A percentile compares a stretch with the other conserved stretches of the same genome.
phyloP scores from a whole-genome alignment of 37 sponge, comb jelly and placozoan genomes.

The Ephydatia muelleri region DNA sequence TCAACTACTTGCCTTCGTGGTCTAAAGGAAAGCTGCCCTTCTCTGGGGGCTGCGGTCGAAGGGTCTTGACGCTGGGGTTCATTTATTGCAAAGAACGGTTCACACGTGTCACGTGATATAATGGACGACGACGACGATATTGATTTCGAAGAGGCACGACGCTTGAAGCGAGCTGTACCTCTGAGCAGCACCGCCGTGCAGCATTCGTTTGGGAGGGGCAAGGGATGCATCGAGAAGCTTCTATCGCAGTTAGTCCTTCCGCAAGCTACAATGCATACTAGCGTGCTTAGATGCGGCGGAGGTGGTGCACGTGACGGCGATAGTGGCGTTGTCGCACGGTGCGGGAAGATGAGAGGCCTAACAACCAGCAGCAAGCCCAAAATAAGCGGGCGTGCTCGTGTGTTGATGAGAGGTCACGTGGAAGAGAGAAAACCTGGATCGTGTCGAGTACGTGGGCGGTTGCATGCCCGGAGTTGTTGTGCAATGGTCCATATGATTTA shows the following conservation, averaged over 20 bases:
- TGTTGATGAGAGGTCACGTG: slow-evolving; percentile 9
- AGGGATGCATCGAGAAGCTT: neutral
- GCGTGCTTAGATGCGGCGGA: neutral
- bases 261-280: neutral
- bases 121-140: neutral
- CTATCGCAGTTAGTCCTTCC: neutral
- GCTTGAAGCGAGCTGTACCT: neutral
- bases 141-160: neutral
- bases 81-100: slow-evolving; percentile 3
- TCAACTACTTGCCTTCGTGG: slow-evolving; percentile 70
- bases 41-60: slow-evolving; percentile 84
- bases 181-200: neutral
- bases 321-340: neutral
- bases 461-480: neutral
- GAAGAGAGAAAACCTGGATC: neutral
- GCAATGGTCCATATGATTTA: neutral
- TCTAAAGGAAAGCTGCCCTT: slow-evolving; percentile 98
- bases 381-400: slow-evolving; percentile 25
- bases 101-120: neutral
- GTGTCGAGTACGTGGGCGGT: neutral
- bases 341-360: neutral
- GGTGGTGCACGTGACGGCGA: too few species aligned
- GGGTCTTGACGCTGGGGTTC: slow-evolving; percentile 55
- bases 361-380: neutral
- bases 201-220: slow-evolving; percentile 6